phyloP scores from a whole-genome alignment of 2,797 vertebrate genomes.

The Pithecia hirsuta region DNA sequence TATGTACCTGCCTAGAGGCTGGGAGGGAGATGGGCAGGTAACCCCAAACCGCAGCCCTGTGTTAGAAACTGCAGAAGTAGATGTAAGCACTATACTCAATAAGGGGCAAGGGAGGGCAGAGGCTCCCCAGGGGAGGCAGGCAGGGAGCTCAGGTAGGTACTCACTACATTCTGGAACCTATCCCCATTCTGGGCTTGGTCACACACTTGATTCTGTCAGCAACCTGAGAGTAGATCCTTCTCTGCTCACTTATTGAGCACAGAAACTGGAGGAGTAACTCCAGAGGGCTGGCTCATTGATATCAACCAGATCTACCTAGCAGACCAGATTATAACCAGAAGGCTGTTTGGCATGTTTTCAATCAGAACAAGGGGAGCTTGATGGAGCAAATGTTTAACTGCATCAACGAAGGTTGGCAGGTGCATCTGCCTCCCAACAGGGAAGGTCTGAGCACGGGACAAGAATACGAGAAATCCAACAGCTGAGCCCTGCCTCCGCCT shows the following conservation, averaged over 20 bases:
- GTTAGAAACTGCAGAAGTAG: not conserved
- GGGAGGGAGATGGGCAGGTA: accelerated
- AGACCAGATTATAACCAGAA: not conserved
- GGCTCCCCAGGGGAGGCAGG: not conserved
- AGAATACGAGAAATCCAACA: not conserved
- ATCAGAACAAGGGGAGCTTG: not conserved
- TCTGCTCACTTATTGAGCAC: not conserved
- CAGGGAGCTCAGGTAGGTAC: not conserved
- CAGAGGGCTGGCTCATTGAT: not conserved
- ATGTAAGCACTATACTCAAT: accelerated
- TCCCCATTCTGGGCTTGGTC: not conserved
- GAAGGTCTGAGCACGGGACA: accelerated
- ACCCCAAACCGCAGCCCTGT: not conserved
- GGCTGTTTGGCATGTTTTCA: not conserved
- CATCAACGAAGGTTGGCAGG: not conserved
- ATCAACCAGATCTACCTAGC: not conserved
- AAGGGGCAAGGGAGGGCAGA: not conserved
- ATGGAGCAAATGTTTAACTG: not conserved
- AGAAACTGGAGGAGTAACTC: not conserved
- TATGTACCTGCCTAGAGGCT: not conserved
- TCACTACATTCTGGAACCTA: not conserved
- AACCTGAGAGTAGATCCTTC: not conserved
- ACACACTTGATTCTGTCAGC: not conserved
- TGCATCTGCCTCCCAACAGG: not conserved
- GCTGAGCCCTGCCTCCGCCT: too few relatives aligned